Evolutionary conservation across 2,113 vertebrate species (phyloP).

Genomic region (Antechinus flavipes): DNA sequence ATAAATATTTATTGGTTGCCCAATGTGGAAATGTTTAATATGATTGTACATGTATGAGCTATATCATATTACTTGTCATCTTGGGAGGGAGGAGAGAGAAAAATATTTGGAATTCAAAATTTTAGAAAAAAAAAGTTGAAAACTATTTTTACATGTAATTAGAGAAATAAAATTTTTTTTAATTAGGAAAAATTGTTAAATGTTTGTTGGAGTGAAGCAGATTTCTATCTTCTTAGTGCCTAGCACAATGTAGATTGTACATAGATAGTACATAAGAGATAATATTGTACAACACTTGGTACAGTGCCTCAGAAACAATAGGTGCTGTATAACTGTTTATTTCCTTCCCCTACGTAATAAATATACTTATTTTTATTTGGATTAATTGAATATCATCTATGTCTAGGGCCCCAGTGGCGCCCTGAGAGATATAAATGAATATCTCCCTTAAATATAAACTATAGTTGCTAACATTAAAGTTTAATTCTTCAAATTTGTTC

Average conservation of each 20-base stretch:
- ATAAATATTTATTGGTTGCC: neutral
- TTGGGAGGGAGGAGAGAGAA: too few species aligned
- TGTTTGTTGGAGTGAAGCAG: neutral
- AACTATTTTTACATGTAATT: neutral
- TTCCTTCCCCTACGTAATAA: neutral
- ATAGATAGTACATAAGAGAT: neutral
- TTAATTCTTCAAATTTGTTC: neutral
- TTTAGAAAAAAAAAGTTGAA: too few species aligned
- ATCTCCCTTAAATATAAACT: constrained; percentile 40
- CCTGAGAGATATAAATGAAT: neutral
- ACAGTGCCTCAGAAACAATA: neutral
- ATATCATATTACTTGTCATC: too few species aligned
- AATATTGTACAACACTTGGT: neutral
- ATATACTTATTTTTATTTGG: neutral
- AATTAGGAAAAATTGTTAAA: too few species aligned
- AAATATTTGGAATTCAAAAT: too few species aligned
- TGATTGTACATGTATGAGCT: too few species aligned
- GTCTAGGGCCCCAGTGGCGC: neutral
- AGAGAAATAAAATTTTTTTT: too few species aligned
- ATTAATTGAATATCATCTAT: neutral
- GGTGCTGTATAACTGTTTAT: neutral
- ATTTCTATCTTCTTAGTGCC: neutral
- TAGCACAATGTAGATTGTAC: neutral
- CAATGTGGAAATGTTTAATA: too few species aligned
- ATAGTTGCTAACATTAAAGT: constrained; percentile 32